A percentile compares a stretch with the other conserved stretches of the same genome.
Conservation (phyloP, 2,888 invertebrate genomes). For the Agrotis puta region DNA sequence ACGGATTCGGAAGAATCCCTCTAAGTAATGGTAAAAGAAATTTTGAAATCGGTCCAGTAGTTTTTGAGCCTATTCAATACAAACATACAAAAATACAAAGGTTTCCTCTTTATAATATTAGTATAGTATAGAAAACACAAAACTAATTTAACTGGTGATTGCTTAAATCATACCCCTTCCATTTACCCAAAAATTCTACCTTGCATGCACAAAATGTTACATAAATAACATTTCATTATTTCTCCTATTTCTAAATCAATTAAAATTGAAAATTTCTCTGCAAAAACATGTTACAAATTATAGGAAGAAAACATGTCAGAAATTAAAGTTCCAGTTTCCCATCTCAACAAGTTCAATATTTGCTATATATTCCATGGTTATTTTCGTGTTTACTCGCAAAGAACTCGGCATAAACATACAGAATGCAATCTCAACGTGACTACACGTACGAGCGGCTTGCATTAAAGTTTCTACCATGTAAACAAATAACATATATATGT, state of each 20-base stretch:
- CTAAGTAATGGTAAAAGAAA: too few species aligned
- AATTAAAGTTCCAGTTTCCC: conserved; percentile 14
- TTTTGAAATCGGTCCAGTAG: too few species aligned
- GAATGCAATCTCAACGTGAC: conserved; percentile 41
- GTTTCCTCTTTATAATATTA: too few species aligned
- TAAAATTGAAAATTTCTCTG: background rate
- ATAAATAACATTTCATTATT: background rate
- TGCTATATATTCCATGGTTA: conserved; percentile 12
- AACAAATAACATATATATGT: conserved; percentile 58
- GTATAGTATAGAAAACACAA: too few species aligned
- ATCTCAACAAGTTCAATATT: conserved; percentile 5
- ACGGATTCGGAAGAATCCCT: too few species aligned
- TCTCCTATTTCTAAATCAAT: background rate
- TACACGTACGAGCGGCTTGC: conserved; percentile 52
- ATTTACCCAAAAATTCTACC: too few species aligned
- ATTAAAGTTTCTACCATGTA: conserved; percentile 49
- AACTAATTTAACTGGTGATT: too few species aligned
- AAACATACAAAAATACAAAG: too few species aligned
- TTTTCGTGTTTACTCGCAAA: conserved; percentile 37
- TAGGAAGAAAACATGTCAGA: background rate
- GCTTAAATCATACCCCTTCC: too few species aligned
- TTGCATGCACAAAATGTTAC: too few species aligned
- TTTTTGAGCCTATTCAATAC: too few species aligned
- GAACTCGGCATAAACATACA: conserved; percentile 46
- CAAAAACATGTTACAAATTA: background rate